These are phyloP conservation scores for Siniperca scherzeri DNA, from an alignment of 2,797 vertebrate genomes.

Conservation along the genomic window DNA sequence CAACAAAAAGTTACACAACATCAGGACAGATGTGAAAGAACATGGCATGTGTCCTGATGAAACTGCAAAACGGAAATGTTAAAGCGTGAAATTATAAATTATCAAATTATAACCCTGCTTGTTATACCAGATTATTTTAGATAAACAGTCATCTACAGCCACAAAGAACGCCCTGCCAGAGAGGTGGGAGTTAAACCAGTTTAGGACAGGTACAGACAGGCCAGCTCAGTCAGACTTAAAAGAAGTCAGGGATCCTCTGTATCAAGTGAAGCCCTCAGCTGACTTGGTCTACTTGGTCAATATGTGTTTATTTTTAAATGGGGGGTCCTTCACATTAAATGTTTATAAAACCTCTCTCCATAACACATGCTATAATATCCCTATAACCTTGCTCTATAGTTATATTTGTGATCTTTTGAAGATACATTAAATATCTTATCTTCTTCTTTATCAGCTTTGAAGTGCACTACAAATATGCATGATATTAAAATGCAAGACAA, in stretches of 20 bases:
- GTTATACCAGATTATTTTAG: constrained; percentile 2
- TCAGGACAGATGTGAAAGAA: background rate
- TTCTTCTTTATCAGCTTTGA: background rate
- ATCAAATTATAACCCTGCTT: background rate
- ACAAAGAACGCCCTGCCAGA: constrained; percentile 17
- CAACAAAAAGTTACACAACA: background rate
- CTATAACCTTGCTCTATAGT: background rate
- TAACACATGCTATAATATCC: background rate
- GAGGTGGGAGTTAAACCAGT: constrained; percentile 65
- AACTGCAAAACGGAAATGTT: background rate
- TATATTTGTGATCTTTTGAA: background rate
- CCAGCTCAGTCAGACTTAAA: constrained; percentile 43
- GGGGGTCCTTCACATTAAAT: constrained; percentile 14
- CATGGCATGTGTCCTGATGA: background rate
- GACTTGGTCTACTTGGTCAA: constrained; percentile 16
- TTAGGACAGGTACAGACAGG: constrained; percentile 69
- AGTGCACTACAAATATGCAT: background rate
- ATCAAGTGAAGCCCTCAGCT: constrained; percentile 46
- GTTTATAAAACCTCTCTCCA: background rate
- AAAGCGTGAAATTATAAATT: constrained; percentile 6
- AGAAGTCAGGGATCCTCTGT: constrained; percentile 49
- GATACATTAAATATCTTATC: background rate
- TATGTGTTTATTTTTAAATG: background rate
- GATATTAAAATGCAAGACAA: constrained; percentile 23
- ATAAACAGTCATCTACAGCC: constrained; percentile 25